These are phyloP conservation scores for Hypercompe scribonia DNA, from an alignment of 2,888 invertebrate species.

Conservation along the genomic window DNA sequence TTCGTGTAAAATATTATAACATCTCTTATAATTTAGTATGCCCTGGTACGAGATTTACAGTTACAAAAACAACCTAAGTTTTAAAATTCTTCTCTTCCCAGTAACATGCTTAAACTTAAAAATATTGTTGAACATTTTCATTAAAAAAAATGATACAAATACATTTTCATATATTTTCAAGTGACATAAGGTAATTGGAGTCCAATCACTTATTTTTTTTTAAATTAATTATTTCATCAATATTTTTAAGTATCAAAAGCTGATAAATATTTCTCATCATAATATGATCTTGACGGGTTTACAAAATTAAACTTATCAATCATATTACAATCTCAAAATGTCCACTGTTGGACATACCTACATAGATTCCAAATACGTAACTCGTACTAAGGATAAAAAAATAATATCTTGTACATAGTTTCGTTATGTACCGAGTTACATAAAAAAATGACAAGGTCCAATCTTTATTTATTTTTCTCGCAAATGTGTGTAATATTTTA, in stretches of 20 bases:
- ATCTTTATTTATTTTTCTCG: constrained; percentile 60
- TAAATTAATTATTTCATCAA: neutral
- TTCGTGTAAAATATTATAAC: constrained; percentile 35
- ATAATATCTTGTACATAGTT: constrained; percentile 46
- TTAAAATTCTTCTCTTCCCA: neutral
- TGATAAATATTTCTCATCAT: neutral
- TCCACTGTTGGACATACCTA: neutral
- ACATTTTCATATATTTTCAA: too few relatives aligned
- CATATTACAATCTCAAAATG: neutral
- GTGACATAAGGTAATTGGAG: too few relatives aligned
- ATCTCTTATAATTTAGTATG: constrained; percentile 18
- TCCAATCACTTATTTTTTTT: too few relatives aligned
- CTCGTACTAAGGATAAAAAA: constrained; percentile 9
- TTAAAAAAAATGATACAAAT: neutral
- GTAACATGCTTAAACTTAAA: neutral
- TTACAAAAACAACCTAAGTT: neutral
- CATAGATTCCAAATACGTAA: neutral
- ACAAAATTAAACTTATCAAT: neutral
- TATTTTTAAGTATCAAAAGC: neutral
- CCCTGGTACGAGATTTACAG: neutral
- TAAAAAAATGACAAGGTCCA: constrained; percentile 61
- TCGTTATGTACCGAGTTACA: constrained; percentile 45
- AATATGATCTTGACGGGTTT: neutral
- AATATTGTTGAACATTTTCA: neutral
- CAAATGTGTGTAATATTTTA: constrained; percentile 40